Conservation (phyloP, 2,797 vertebrate genomes). For the Helicolenus hilgendorfi region DNA sequence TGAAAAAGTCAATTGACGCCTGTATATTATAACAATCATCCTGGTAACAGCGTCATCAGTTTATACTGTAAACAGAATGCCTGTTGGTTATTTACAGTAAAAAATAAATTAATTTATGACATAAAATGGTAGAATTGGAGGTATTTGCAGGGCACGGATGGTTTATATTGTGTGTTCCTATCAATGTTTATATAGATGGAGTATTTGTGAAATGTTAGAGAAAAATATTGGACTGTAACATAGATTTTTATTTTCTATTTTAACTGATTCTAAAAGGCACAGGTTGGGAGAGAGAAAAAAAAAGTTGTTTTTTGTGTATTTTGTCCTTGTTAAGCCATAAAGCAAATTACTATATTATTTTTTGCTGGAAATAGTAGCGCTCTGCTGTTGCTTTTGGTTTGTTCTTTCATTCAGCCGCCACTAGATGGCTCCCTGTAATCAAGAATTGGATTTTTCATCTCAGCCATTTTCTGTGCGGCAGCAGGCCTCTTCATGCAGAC, state of each 20-base stretch:
- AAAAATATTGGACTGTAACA: slow-evolving; percentile 92
- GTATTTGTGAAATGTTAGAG: slow-evolving; percentile 94
- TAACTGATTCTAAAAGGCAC: slow-evolving; percentile 62
- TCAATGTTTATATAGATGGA: slow-evolving; percentile 91
- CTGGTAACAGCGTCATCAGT: neutral
- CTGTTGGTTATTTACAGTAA: neutral
- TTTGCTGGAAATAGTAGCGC: slow-evolving; percentile 38
- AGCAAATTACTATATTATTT: slow-evolving; percentile 13
- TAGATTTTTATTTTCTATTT: slow-evolving; percentile 77
- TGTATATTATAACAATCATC: neutral
- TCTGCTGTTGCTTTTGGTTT: slow-evolving; percentile 23
- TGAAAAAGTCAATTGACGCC: neutral
- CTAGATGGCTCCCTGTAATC: slow-evolving; percentile 79
- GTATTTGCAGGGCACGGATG: slow-evolving; percentile 71
- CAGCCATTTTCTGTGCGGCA: slow-evolving; percentile 71
- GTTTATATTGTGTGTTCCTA: slow-evolving; percentile 88
- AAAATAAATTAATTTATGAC: neutral
- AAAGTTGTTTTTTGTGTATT: slow-evolving; percentile 46
- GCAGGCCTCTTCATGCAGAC: slow-evolving; percentile 55
- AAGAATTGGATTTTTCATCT: slow-evolving; percentile 45
- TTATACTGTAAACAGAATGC: neutral
- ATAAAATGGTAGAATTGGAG: neutral
- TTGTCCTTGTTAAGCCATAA: slow-evolving; percentile 71
- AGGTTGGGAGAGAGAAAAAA: slow-evolving; percentile 25
- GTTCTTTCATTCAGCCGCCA: slow-evolving; percentile 52